Evolutionary conservation across 2,797 vertebrate genomes (phyloP).

Genomic region (Cossypha caffra): DNA sequence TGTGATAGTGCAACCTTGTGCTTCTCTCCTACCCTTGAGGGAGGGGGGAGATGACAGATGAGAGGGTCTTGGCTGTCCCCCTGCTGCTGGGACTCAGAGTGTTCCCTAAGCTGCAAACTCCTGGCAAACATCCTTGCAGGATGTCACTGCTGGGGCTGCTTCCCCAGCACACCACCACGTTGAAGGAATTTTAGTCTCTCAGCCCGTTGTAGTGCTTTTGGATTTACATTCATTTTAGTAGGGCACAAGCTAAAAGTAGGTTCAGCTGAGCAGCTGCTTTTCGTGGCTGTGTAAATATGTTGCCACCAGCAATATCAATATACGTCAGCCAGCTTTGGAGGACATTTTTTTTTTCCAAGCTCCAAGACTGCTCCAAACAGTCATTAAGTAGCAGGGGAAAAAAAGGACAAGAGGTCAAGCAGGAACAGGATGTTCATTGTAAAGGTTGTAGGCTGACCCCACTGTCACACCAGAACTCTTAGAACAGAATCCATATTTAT

Average conservation of each 20-base stretch:
- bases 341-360: neutral
- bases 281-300: constrained; percentile 58
- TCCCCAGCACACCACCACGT: neutral
- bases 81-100: neutral
- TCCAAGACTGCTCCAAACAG: constrained; percentile 43
- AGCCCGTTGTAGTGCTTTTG: neutral
- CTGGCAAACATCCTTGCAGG: neutral
- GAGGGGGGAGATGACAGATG: neutral
- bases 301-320: constrained; percentile 58
- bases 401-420: constrained; percentile 70
- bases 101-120: neutral
- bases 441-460: constrained; percentile 65
- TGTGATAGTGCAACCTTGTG: neutral
- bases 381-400: constrained; percentile 48
- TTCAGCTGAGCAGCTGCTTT: constrained; percentile 36
- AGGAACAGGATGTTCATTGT: constrained; percentile 73
- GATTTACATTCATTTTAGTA: constrained; percentile 8
- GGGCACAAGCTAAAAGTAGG: constrained; percentile 22
- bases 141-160: neutral
- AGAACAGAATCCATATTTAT: constrained; percentile 52
- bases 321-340: constrained; percentile 34
- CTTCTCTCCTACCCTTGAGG: neutral
- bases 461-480: constrained; percentile 53
- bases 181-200: neutral
- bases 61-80: neutral